These are phyloP conservation scores for Calameuta filiformis DNA, from an alignment of 2,888 invertebrate genomes.

Conservation along the genomic window DNA sequence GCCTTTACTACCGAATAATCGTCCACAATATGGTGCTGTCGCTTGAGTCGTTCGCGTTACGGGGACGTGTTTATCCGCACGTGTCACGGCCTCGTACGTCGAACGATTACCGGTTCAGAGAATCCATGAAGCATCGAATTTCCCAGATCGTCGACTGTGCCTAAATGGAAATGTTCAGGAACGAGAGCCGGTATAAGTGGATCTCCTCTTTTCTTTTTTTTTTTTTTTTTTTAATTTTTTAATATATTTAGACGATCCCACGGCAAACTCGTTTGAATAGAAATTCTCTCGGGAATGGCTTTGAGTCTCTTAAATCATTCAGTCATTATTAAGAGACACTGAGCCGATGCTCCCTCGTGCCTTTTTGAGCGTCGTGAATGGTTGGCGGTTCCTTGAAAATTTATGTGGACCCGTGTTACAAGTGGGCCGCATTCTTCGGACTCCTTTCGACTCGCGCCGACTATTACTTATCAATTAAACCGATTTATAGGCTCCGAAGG, in stretches of 20 bases:
- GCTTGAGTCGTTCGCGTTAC: slow-evolving; percentile 24
- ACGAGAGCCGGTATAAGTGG: background rate
- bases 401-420: slow-evolving; percentile 29
- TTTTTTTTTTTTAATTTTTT: too few relatives aligned
- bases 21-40: slow-evolving; percentile 16
- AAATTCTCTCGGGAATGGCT: background rate
- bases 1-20: slow-evolving; percentile 34
- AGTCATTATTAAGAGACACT: background rate
- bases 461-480: slow-evolving; percentile 40
- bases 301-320: background rate
- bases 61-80: slow-evolving; percentile 30
- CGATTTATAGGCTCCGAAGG: slow-evolving; percentile 35
- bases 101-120: slow-evolving; percentile 17
- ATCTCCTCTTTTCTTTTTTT: too few relatives aligned
- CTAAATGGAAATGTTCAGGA: background rate
- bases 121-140: slow-evolving; percentile 19
- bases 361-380: background rate
- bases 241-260: background rate
- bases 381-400: slow-evolving; percentile 15
- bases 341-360: background rate
- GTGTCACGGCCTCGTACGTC: slow-evolving; percentile 15
- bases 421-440: slow-evolving; percentile 32
- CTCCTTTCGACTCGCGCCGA: slow-evolving; percentile 27
- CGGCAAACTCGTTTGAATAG: background rate
- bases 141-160: background rate